Conservation (phyloP, 92 coral and sea anemone species). For the Umimayanthus kanabou region DNA sequence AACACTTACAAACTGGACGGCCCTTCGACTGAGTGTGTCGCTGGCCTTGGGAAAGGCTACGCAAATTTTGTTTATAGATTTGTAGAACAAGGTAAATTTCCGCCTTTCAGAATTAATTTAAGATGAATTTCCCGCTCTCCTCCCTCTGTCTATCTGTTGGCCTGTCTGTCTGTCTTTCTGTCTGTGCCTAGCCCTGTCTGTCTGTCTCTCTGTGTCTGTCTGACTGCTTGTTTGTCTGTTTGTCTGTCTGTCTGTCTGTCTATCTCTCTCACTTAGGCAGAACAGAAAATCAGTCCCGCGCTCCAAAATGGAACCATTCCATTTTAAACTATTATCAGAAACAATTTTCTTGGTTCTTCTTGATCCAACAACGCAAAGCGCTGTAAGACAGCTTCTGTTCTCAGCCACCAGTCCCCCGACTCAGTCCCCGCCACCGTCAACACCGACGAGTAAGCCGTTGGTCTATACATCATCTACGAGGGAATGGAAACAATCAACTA, state of each 20-base stretch:
- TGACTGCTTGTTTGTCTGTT: no score
- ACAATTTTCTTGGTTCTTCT: not conserved
- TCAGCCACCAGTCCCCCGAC: conserved; percentile 26
- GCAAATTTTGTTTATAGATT: conserved; percentile 71
- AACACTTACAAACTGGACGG: conserved; percentile 66
- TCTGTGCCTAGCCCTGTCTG: no score
- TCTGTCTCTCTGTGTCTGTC: no score
- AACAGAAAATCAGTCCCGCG: no score
- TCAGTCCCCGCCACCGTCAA: not conserved
- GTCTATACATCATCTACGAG: not conserved
- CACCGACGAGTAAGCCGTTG: conserved; percentile 3
- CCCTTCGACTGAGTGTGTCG: conserved; percentile 49
- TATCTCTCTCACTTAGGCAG: no score
- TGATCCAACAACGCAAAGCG: not conserved
- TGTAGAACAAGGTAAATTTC: conserved; percentile 26
- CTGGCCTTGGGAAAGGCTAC: conserved; percentile 61
- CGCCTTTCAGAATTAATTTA: no score
- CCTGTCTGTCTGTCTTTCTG: no score
- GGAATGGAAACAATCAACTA: conserved; percentile 16
- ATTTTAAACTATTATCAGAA: not conserved
- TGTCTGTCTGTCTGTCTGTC: no score
- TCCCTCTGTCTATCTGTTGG: no score
- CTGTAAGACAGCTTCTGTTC: not conserved
- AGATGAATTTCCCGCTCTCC: not conserved
- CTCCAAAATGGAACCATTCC: not conserved